A percentile compares a stretch with the other conserved stretches of the same genome.
Evolutionary conservation across 2,113 vertebrate genomes (phyloP).

Genomic region (Solea solea): DNA sequence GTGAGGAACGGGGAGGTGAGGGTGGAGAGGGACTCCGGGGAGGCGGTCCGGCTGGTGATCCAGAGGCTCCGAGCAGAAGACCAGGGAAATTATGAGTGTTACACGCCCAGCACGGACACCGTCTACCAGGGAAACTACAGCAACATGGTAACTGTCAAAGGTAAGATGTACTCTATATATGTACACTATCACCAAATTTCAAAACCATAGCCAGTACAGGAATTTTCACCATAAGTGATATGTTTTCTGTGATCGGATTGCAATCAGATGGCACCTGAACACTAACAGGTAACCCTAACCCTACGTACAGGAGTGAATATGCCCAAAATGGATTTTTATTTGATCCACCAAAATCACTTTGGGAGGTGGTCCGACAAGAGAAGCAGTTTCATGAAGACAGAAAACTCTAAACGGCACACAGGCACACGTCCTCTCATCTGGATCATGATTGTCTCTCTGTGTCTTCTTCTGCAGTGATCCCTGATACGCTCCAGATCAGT

Average conservation of each 20-base stretch:
- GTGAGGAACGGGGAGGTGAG: slow-evolving; percentile 84
- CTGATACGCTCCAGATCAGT: slow-evolving; percentile 85
- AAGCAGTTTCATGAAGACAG: slow-evolving; percentile 34
- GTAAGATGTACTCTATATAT: slow-evolving; percentile 58
- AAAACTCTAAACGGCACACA: slow-evolving; percentile 10
- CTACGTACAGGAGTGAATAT: too few species aligned
- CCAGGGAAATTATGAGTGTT: slow-evolving; percentile 88
- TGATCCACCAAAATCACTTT: too few species aligned
- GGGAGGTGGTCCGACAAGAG: too few species aligned
- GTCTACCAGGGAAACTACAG: slow-evolving; percentile 87
- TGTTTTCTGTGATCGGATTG: too few species aligned
- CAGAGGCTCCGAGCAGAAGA: slow-evolving; percentile 84
- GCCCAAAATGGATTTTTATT: too few species aligned
- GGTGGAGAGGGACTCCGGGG: slow-evolving; percentile 83
- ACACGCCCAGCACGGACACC: slow-evolving; percentile 87
- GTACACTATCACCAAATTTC: background rate
- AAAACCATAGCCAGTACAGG: too few species aligned
- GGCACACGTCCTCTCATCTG: slow-evolving; percentile 5
- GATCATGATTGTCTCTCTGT: slow-evolving; percentile 24
- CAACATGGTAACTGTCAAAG: slow-evolving; percentile 82
- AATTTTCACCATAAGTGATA: too few species aligned
- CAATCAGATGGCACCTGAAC: too few species aligned
- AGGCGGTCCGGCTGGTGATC: slow-evolving; percentile 81
- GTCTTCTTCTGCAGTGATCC: slow-evolving; percentile 80
- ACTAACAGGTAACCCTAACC: too few species aligned